Base-by-base conservation (phyloP, 2,888 invertebrate species). In the Sialis lutaria region DNA sequence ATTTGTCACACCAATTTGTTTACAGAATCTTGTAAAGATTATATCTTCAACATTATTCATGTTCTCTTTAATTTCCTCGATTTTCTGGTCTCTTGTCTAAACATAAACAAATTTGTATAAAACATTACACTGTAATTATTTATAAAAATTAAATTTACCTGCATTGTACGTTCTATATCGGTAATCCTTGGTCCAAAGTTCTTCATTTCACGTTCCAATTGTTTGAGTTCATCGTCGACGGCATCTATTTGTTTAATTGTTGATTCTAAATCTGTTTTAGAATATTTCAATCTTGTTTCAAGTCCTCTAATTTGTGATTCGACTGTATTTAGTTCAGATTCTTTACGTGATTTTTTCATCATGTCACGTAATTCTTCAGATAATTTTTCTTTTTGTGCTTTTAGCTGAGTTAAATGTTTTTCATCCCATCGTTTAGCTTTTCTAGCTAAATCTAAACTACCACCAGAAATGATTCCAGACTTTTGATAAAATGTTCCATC, bases 401-500 rank as follows among this genome's bases (percentile, higher is more conserved):
- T 95, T 48, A 96, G 69, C 57, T 90, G 87, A 3, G 91, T 89
- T 70, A 98, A 82, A 62, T 93, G 92, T 61, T 97, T 97, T 64
- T 97, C 95, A 67, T 97, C 98, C 98, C 98, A 98, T 42, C 97
- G 79, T 62, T 96, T 91, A 13, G 98, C 98, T 64, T 96, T 93
- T 33, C 93, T 82, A 41, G 95, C 93, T 64, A 99, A 69, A 72
- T 91, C 91, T 55, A 90, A 76, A 57, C 87, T 88, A 45, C 91
- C 91, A n/a, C 91, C 91, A n/a, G 97, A 97, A 59, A 99, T 98
- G 53, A 98, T 90, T 47, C 98, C 98, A 5, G 93, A 95, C 68
- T 96, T 96, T 66, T 97, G 96, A 70, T 97, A 99, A 64, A 96
- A 92, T 1, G 98, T 99, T 49, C 98, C 98, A 67, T 99, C 98